Percentiles rank a stretch among this genome's conserved stretches.
Evolutionary conservation across 2,797 vertebrate species (phyloP).

Genomic region (Scomberomorus guttatus): DNA sequence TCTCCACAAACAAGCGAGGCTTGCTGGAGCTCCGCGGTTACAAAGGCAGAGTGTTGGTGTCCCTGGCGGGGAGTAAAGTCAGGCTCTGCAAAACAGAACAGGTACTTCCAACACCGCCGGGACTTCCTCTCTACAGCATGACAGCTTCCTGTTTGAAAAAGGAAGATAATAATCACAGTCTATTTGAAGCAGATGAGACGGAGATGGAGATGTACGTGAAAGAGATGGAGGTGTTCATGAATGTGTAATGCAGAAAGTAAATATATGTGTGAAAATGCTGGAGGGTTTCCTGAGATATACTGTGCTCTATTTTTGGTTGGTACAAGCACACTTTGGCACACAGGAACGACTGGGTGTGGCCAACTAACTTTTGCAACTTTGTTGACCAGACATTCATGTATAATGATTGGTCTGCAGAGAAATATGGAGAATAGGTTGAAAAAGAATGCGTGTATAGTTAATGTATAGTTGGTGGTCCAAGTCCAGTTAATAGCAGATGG

Average conservation of each 20-base stretch:
- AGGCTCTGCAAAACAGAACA: slow-evolving; percentile 98
- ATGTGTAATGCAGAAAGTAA: slow-evolving; percentile 53
- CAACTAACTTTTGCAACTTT: background rate
- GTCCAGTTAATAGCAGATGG: background rate
- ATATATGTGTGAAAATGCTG: slow-evolving; percentile 40
- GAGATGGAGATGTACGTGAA: slow-evolving; percentile 39
- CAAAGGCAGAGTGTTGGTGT: slow-evolving; percentile 94
- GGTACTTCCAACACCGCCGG: slow-evolving; percentile 84
- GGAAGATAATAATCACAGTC: slow-evolving; percentile 60
- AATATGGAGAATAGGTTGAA: background rate
- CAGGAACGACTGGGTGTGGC: background rate
- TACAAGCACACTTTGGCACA: background rate
- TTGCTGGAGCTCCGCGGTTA: slow-evolving; percentile 94
- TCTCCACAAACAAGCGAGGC: slow-evolving; percentile 90
- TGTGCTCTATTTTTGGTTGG: slow-evolving; percentile 7
- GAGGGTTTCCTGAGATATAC: slow-evolving; percentile 6
- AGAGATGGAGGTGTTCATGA: slow-evolving; percentile 46
- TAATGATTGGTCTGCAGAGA: background rate
- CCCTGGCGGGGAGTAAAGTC: slow-evolving; percentile 92
- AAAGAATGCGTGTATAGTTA: background rate
- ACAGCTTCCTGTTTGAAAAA: slow-evolving; percentile 73
- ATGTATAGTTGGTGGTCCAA: background rate
- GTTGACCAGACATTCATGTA: background rate
- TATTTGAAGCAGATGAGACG: slow-evolving; percentile 53
- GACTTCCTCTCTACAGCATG: slow-evolving; percentile 72